phyloP scores from a whole-genome alignment of 2,113 vertebrate species.

The Pedetes capensis region DNA sequence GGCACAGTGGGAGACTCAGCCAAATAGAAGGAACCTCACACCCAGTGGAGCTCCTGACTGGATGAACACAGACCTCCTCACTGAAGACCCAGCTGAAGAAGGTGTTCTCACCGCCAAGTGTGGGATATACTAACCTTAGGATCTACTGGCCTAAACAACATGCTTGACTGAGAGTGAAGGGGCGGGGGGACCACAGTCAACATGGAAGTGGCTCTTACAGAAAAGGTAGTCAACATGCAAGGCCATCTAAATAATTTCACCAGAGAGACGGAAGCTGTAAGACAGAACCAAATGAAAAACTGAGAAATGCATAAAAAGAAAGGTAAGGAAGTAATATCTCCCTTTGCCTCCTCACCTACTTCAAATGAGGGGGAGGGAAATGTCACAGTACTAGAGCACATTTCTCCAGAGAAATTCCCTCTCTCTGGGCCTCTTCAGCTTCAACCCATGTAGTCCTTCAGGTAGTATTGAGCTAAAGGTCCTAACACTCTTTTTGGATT shows the following conservation, averaged over 20 bases:
- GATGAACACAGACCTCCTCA: background rate
- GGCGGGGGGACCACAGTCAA: too few species aligned
- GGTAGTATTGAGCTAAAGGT: background rate
- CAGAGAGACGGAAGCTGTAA: background rate
- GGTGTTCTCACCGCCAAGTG: background rate
- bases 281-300: background rate
- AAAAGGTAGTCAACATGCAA: background rate
- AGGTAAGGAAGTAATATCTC: background rate
- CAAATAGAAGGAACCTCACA: background rate
- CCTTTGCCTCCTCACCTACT: background rate
- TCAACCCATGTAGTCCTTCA: background rate
- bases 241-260: background rate
- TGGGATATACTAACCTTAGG: background rate
- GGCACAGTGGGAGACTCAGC: background rate
- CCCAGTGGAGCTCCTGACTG: background rate
- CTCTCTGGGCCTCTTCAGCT: background rate
- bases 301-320: background rate
- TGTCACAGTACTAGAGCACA: background rate
- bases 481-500: background rate
- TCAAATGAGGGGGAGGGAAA: background rate
- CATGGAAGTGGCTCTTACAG: too few species aligned
- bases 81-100: background rate
- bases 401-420: background rate
- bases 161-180: background rate
- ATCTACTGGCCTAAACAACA: background rate